Evolutionary conservation across 2,113 vertebrate species (phyloP).

Genomic region (Brienomyrus longianalis): DNA sequence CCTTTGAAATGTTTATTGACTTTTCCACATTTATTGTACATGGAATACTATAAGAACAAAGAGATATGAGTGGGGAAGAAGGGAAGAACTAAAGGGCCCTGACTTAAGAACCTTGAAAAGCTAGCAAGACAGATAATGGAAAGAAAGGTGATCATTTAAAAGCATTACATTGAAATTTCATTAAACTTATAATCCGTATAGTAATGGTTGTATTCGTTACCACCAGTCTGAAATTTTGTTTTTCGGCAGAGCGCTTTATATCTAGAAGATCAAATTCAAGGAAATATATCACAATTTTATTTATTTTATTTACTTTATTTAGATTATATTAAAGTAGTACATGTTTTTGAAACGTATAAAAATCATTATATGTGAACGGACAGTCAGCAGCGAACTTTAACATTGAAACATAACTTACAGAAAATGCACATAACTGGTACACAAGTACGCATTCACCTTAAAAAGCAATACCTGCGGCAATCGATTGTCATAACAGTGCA

Average conservation of each 20-base stretch:
- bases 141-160: neutral
- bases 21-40: neutral
- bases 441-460: no score
- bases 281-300: neutral
- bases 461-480: no score
- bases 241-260: neutral
- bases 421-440: no score
- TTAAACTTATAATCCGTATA: neutral
- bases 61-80: neutral
- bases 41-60: neutral
- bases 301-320: no score
- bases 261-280: neutral
- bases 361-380: neutral
- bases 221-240: neutral
- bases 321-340: neutral
- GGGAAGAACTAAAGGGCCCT: neutral
- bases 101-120: neutral
- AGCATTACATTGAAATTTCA: neutral
- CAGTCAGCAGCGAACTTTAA: neutral
- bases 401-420: neutral
- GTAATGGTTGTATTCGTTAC: neutral
- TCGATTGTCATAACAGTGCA: no score
- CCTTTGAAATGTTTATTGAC: neutral
- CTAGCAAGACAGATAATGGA: neutral
- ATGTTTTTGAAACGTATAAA: neutral